Evolutionary conservation across 1,140 invertebrate genomes (phyloP), one percentile per base, ranked within the genome.

Genomic region (Scaptomyza pallida): DNA sequence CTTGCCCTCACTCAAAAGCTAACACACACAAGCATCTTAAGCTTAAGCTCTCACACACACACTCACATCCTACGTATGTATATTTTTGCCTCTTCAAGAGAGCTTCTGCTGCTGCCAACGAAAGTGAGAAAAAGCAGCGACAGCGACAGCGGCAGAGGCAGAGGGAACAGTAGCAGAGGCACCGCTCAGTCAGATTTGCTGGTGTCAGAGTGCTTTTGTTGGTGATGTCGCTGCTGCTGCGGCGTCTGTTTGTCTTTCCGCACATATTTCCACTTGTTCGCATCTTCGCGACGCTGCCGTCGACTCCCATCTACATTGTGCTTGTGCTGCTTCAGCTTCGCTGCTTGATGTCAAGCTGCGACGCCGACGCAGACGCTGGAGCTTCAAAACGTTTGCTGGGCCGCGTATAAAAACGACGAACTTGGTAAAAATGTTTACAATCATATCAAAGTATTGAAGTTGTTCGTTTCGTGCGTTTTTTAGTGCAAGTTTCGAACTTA

Each of bases 361-460:
- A 48, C 35, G 77, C 41, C 19, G 45, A 16, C 62, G 26, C 9
- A 54, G 51, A 23, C 64, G 63, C 44, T 37, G 48, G 57, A 33
- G 78, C 70, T 43, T 45, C 37, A 54, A 59, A 68, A 55, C 44
- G 68, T 56, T 62, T 75, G 75, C 83, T 76, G 60, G 65, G 78
- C 67, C 72, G 70, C 82, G 76, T 88, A 88, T 88, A 88, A 86
- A 88, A 88, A 79, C 75, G 83, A 50, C 64, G 75, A 78, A 57
- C 82, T 78, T 82, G 63, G 65, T 70, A 63, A 89, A 78, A 89
- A 82, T 86, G 81, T 78, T 81, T 82, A 86, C 82, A 86, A 86
- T 88, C 75, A 88, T 86, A 81, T 86, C 79, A 64, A 78, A 88
- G 71, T 88, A 75, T 88, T 89, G 61, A 71, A 82, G 80, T 70